Evolutionary conservation across 2,888 invertebrate species (phyloP).

Genomic region (Lasioglossum figueresi): DNA sequence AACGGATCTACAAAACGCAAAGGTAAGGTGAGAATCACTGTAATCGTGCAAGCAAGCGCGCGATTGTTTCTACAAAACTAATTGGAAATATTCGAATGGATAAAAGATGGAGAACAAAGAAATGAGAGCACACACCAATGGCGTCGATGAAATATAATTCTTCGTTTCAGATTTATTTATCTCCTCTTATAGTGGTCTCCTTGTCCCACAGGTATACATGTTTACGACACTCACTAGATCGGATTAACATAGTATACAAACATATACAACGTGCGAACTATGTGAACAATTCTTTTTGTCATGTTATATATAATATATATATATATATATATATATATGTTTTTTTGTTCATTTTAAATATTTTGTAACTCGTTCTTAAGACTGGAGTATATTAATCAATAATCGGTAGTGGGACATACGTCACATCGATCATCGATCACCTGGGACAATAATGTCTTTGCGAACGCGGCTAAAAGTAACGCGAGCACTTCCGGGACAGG

Average conservation of each 20-base stretch:
- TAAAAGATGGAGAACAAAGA: not conserved
- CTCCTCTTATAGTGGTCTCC: conserved; percentile 51
- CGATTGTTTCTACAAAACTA: not conserved
- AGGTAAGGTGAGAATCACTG: conserved; percentile 7
- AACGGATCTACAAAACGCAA: conserved; percentile 46
- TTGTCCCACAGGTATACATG: conserved; percentile 60
- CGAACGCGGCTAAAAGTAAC: conserved; percentile 4
- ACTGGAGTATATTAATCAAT: conserved; percentile 47
- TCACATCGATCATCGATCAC: conserved; percentile 63
- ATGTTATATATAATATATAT: not conserved
- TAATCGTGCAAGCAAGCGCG: not conserved
- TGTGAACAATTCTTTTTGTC: conserved; percentile 39
- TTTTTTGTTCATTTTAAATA: conserved; percentile 12
- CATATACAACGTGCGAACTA: conserved; percentile 74
- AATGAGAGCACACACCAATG: conserved; percentile 1
- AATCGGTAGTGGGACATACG: conserved; percentile 57
- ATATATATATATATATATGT: no score
- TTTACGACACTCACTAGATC: conserved; percentile 57
- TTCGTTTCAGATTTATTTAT: conserved; percentile 63
- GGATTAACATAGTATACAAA: conserved; percentile 72
- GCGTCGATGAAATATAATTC: conserved; percentile 57
- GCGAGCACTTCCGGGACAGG: not conserved
- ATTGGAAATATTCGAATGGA: not conserved
- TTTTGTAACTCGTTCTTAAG: conserved; percentile 42
- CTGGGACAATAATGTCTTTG: conserved; percentile 26